phyloP scores from a whole-genome alignment of 2,888 invertebrate species.

The Tubulanus polymorphus region DNA sequence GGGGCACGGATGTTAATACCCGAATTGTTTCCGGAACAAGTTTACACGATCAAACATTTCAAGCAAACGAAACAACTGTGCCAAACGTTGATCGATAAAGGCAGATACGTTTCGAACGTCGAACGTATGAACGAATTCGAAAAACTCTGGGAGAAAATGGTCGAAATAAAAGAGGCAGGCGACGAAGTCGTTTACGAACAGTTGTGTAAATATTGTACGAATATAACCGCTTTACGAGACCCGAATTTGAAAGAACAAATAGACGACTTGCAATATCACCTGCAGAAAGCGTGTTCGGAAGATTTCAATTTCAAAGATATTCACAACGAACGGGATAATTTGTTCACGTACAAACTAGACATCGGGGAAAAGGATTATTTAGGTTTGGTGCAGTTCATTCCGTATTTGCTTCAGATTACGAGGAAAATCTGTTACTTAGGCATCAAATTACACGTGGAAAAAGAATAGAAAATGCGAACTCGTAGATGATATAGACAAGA shows the following conservation, averaged over 20 bases:
- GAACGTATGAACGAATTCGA: constrained; percentile 32
- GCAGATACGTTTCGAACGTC: constrained; percentile 25
- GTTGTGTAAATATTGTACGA: constrained; percentile 30
- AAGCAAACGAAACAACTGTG: constrained; percentile 26
- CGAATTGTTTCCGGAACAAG: constrained; percentile 22
- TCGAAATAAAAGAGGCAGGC: constrained; percentile 29
- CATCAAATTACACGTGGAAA: constrained; percentile 35
- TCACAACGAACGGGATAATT: constrained; percentile 36
- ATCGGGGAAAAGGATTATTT: constrained; percentile 33
- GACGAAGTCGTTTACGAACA: constrained; percentile 26
- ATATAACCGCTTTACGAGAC: constrained; percentile 32
- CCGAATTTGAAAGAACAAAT: constrained; percentile 33
- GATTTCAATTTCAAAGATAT: constrained; percentile 35
- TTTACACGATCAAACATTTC: constrained; percentile 27
- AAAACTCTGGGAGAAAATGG: constrained; percentile 33
- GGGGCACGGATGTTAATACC: too few relatives aligned
- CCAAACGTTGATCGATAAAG: constrained; percentile 26
- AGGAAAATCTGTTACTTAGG: constrained; percentile 32
- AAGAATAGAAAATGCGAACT: too few relatives aligned
- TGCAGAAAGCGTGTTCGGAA: constrained; percentile 27
- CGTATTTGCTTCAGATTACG: constrained; percentile 32
- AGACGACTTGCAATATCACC: constrained; percentile 29
- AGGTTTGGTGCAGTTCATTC: constrained; percentile 38
- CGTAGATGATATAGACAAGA: too few relatives aligned
- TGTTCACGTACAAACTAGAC: constrained; percentile 41